These are phyloP conservation scores for Eurois occulta DNA, from an alignment of 2,888 invertebrate species.

Conservation along the genomic window DNA sequence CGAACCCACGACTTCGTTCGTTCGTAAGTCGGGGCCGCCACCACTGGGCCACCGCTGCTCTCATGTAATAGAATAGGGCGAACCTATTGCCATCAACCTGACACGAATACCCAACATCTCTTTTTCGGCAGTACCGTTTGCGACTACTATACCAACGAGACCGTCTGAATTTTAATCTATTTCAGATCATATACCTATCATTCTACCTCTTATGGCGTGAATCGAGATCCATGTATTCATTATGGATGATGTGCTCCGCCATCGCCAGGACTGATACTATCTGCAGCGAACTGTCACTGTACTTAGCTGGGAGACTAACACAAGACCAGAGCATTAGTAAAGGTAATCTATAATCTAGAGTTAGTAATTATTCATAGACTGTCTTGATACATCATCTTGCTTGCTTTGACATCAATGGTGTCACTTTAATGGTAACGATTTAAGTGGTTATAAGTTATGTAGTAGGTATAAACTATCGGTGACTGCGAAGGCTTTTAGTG, in stretches of 20 bases:
- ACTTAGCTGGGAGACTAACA: slow-evolving; percentile 71
- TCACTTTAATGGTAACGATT: not conserved
- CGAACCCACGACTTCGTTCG: no score
- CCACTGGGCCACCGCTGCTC: no score
- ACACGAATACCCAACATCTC: not conserved
- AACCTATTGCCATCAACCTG: not conserved
- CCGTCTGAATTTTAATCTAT: not conserved
- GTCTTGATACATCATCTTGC: not conserved
- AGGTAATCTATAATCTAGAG: slow-evolving; percentile 31
- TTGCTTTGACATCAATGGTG: not conserved
- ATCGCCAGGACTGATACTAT: slow-evolving; percentile 69
- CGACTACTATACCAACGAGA: no score
- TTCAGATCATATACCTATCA: slow-evolving; percentile 62
- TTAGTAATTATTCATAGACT: slow-evolving; percentile 9
- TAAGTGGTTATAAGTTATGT: not conserved
- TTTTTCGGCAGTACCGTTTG: not conserved
- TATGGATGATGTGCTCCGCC: slow-evolving; percentile 75
- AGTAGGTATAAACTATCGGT: not conserved
- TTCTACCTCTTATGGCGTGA: slow-evolving; percentile 77
- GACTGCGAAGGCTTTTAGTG: not conserved
- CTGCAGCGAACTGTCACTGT: slow-evolving; percentile 69
- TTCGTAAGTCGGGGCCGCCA: no score
- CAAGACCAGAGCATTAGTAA: slow-evolving; percentile 68
- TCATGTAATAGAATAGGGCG: no score
- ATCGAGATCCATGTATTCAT: slow-evolving; percentile 72